Percentiles rank a stretch among this genome's conserved stretches.
phyloP scores from a whole-genome alignment of 1,140 invertebrate species.

The Drosophila sulfurigaster region DNA sequence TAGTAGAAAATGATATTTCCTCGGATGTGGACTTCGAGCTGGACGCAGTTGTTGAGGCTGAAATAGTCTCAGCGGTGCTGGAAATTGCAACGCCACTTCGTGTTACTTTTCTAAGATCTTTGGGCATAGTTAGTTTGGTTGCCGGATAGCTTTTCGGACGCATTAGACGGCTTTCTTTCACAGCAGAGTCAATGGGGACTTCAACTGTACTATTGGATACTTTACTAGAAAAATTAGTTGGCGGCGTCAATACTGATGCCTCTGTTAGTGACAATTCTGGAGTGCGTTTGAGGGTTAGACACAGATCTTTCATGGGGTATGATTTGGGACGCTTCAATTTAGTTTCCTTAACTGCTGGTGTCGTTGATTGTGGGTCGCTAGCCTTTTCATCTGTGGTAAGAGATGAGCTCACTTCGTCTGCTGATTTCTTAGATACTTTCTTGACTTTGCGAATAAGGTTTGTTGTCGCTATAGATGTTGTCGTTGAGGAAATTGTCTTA shows the following conservation, averaged over 20 bases:
- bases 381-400: slow-evolving; percentile 8
- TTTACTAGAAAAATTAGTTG: slow-evolving; percentile 51
- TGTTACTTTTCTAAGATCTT: slow-evolving; percentile 73
- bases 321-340: slow-evolving; percentile 87
- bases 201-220: slow-evolving; percentile 18
- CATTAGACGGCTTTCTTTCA: slow-evolving; percentile 70
- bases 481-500: slow-evolving; percentile 10
- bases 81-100: slow-evolving; percentile 71
- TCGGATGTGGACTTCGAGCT: slow-evolving; percentile 64
- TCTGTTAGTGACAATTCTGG: slow-evolving; percentile 25
- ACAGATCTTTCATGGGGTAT: slow-evolving; percentile 84
- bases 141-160: slow-evolving; percentile 86
- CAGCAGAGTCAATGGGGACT: slow-evolving; percentile 2
- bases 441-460: slow-evolving; percentile 73
- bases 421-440: slow-evolving; percentile 67
- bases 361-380: slow-evolving; percentile 1
- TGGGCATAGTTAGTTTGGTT: slow-evolving; percentile 78
- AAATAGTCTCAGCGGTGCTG: slow-evolving; percentile 47
- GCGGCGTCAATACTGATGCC: not conserved
- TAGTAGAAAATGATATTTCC: slow-evolving; percentile 54
- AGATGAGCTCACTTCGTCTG: slow-evolving; percentile 36
- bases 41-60: slow-evolving; percentile 3
- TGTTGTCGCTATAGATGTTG: slow-evolving; percentile 42
- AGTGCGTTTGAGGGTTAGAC: slow-evolving; percentile 48
- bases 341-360: slow-evolving; percentile 84